Base-by-base conservation (phyloP, 2,113 vertebrate species). In the Barnardius zonarius region DNA sequence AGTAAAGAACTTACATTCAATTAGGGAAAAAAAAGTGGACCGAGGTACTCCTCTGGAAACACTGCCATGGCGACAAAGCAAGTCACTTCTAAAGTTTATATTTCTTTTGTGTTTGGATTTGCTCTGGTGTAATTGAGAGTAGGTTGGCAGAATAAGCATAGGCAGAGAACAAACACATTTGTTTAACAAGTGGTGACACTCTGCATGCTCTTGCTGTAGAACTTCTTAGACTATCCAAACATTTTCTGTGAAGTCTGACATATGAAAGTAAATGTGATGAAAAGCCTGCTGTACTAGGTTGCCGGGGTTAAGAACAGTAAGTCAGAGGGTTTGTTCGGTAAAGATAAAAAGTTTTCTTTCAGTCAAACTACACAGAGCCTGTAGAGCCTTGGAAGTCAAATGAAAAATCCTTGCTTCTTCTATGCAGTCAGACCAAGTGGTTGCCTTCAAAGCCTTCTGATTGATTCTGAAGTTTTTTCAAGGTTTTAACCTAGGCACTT, bases 401-500 rank as follows among this genome's bases (percentile, higher is more conserved):
- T 81, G 73, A 94, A 92, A 92, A 89, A 82, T 79, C 66, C 25
- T 91, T 87, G 31, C 28, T 85, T 76, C 54, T 92, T 15, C 73
- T 91, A 7, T 79, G 74, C 43, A 95, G 63, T 33, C 44, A 89
- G 44, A 59, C 44, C 19, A 73, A 88, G 37, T 67, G 57, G 79
- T 94, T 84, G 70, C 52, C 77, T 92, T 96, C 77, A 95, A 87
- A 93, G 92, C 22, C 76, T 93, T 94, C 77, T 87, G 62, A 87
- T 54, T 30, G n/a, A 79, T 91, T 93, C 66, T 82, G 17, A 84
- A 90, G 49, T 49, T 87, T 90, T 75, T 76, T 54, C 52, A 79
- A 39, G 4, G 13, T 75, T 78, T 89, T 92, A 80, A 92, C 41
- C 22, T 76, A 57, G 15, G 81, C 25, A 22, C 89, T 82, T 91